These are phyloP conservation scores for Chaetodon trifasciatus DNA, from an alignment of 2,797 vertebrate species.

Conservation along the genomic window DNA sequence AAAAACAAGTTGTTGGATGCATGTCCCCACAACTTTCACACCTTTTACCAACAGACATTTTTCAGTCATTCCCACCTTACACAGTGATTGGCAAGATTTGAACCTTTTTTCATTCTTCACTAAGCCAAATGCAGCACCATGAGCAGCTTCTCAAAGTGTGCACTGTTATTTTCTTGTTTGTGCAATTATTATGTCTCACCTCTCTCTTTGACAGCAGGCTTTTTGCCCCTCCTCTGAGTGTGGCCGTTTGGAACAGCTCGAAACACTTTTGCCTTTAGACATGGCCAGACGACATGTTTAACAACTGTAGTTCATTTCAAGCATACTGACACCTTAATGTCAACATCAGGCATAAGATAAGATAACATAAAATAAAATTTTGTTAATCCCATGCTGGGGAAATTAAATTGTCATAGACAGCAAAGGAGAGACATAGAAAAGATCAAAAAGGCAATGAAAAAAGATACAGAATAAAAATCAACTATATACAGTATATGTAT, in stretches of 20 bases:
- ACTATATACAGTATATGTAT: too few relatives aligned
- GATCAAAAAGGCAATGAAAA: too few relatives aligned
- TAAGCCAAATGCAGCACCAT: not conserved
- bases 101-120: not conserved
- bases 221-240: not conserved
- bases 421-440: too few relatives aligned
- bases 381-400: too few relatives aligned
- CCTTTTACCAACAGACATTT: not conserved
- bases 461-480: too few relatives aligned
- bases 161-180: not conserved
- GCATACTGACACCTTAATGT: not conserved
- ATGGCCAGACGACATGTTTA: too few relatives aligned
- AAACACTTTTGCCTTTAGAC: not conserved
- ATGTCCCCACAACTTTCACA: not conserved
- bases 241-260: not conserved
- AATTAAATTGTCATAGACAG: too few relatives aligned
- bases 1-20: not conserved
- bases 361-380: too few relatives aligned
- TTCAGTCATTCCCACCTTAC: not conserved
- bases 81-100: not conserved
- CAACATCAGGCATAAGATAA: not conserved
- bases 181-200: not conserved
- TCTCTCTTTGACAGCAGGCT: too few relatives aligned
- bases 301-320: not conserved
- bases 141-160: not conserved